Evolutionary conservation across 2,888 invertebrate genomes (phyloP).

Genomic region (Hartigia nigra): DNA sequence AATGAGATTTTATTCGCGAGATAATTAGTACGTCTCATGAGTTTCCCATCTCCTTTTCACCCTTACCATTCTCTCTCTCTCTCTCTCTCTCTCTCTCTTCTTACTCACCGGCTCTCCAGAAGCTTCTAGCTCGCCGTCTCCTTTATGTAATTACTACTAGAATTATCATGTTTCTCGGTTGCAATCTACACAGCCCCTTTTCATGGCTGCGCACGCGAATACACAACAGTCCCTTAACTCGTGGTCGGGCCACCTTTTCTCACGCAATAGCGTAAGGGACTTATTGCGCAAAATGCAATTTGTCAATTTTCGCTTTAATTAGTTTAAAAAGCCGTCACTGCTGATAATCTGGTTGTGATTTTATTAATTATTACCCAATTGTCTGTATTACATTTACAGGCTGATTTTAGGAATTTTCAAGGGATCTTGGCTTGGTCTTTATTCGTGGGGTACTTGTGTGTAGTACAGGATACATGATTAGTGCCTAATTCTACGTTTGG

Average conservation of each 20-base stretch:
- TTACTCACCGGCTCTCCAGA: constrained; percentile 8
- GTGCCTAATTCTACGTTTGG: not conserved
- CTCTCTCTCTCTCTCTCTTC: constrained; percentile 24
- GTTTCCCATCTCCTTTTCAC: constrained; percentile 16
- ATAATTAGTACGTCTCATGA: constrained; percentile 25
- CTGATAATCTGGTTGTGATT: not conserved
- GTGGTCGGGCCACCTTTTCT: not conserved
- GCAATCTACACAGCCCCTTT: not conserved
- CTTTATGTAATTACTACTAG: constrained; percentile 45
- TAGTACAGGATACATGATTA: not conserved
- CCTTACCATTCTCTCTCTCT: constrained; percentile 26
- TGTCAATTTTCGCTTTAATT: not conserved
- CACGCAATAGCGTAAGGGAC: not conserved
- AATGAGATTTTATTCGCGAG: constrained; percentile 50
- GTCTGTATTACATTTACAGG: not conserved
- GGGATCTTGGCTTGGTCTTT: not conserved
- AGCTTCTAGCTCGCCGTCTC: constrained; percentile 14
- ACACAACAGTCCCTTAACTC: not conserved
- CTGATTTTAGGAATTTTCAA: not conserved
- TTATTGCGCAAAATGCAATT: not conserved
- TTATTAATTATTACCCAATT: not conserved
- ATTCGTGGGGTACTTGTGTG: too few species aligned
- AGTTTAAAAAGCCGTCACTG: not conserved
- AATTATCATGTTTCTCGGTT: constrained; percentile 40
- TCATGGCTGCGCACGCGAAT: not conserved